Base-by-base conservation (phyloP, 2,113 vertebrate species). In the Gobius niger region DNA sequence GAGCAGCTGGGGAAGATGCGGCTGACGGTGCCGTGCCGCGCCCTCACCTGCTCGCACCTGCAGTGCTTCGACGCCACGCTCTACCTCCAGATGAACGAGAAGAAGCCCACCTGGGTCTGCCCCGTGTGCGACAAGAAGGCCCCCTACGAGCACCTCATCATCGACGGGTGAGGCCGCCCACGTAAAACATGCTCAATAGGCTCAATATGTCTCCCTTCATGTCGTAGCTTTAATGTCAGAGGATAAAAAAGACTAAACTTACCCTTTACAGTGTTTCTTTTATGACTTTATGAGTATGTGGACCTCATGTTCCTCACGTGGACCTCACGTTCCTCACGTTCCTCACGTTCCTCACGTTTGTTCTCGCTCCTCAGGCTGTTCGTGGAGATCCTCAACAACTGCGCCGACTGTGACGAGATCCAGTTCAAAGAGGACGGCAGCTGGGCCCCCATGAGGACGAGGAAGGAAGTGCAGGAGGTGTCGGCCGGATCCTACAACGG, bases 61-160 rank as follows among this genome's bases (percentile, higher is more conserved):
- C 98, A 99, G 65, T 99, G 98, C 72, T 99, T 99, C 47, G 98
- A 99, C 72, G 98, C 96, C 87, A 98, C 97, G 3, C 94, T 99
- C 4, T 99, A 99, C 54, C 96, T 99, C 84, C 98, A 99, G 73
- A 99, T 99, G 98, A 99, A 99, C 1, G 98, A 99, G 88, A 99
- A 99, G 88, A 99, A 99, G 50, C 97, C 98, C 65, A 99, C 97
- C 51, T 99, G 98, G 97, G 97, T 98, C 16, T 99, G 97, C 87
- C 98, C 98, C 2, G 98, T 99, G 62, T 99, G 97, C 72, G 97
- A 99, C 91, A 99, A 99, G 87, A 99, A 98, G 75, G 98, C 97
- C 44, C 98, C 98, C 0, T 99, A 98, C 0, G 97, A 99, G 57
- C 95, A 97, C 61, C 95, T 99, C 82, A 99, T 99, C 75, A 99